These are phyloP conservation scores for Leptodactylus fuscus DNA, from an alignment of 2,113 vertebrate genomes.

Conservation along the genomic window DNA sequence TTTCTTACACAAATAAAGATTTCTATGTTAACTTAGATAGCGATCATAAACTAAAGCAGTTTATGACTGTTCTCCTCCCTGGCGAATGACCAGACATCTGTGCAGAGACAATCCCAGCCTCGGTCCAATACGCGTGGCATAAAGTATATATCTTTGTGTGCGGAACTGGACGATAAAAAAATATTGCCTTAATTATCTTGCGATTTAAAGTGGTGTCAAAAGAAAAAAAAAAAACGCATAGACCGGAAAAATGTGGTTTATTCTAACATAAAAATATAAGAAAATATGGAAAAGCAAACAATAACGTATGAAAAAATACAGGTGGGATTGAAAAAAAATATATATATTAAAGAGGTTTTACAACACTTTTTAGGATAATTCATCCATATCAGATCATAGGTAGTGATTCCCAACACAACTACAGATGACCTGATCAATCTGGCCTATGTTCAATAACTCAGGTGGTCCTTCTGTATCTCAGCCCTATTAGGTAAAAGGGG, in stretches of 20 bases:
- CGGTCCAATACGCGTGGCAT: neutral
- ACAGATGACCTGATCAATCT: too few relatives aligned
- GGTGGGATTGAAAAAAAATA: too few relatives aligned
- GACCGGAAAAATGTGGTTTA: neutral
- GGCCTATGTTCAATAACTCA: too few relatives aligned
- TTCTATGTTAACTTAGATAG: neutral
- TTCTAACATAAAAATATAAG: neutral
- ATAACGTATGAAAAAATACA: too few relatives aligned
- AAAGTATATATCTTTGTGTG: neutral
- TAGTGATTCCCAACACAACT: too few relatives aligned
- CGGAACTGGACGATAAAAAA: neutral
- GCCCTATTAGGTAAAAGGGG: too few relatives aligned
- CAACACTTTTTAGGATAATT: too few relatives aligned
- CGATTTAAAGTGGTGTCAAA: neutral
- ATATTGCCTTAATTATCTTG: conserved; percentile 27
- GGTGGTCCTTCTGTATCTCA: too few relatives aligned
- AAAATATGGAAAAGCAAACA: neutral
- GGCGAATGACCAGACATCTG: neutral
- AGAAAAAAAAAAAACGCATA: neutral
- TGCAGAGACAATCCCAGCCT: neutral
- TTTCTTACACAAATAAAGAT: neutral
- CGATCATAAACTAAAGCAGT: neutral
- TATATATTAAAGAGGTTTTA: too few relatives aligned
- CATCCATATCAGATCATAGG: too few relatives aligned
- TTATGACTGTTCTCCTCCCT: neutral